These are phyloP conservation scores for Oscheius sp. DNA, from an alignment of 2,888 invertebrate genomes.

Conservation along the genomic window DNA sequence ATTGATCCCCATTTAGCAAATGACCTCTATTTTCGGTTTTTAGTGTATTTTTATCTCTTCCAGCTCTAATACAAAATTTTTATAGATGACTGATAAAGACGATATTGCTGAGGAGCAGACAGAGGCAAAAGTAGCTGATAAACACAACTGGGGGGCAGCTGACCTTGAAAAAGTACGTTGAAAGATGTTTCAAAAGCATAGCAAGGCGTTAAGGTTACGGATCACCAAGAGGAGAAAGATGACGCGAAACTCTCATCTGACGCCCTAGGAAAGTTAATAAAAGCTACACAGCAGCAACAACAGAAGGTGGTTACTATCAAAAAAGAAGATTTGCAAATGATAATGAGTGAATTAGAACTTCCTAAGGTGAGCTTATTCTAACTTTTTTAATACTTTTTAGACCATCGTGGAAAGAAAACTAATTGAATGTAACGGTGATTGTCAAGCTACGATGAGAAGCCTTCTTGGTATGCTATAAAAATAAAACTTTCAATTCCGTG, in stretches of 20 bases:
- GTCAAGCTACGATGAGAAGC: constrained; percentile 19
- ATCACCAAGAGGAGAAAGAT: constrained; percentile 55
- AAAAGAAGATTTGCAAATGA: constrained; percentile 59
- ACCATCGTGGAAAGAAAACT: constrained; percentile 46
- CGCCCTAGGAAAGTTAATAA: constrained; percentile 51
- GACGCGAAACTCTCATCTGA: constrained; percentile 48
- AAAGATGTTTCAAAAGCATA: too few species aligned
- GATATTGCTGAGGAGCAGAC: constrained; percentile 38
- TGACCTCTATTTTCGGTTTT: too few species aligned
- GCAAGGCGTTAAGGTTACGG: too few species aligned
- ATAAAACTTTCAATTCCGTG: background rate
- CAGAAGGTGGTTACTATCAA: constrained; percentile 54
- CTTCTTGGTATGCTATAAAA: constrained; percentile 22
- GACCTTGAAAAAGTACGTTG: constrained; percentile 65
- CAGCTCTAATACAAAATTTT: too few species aligned
- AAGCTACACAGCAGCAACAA: constrained; percentile 25
- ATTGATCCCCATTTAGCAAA: too few species aligned
- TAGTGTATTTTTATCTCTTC: too few species aligned
- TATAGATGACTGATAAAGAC: constrained; percentile 35
- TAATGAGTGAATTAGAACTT: constrained; percentile 58
- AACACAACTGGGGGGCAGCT: constrained; percentile 65
- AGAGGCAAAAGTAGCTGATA: constrained; percentile 55
- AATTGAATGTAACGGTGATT: constrained; percentile 52
- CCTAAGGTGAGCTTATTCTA: constrained; percentile 41
- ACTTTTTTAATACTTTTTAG: background rate